Conservation (phyloP, 92 coral and sea anemone genomes). For the Diadumene lineata region DNA sequence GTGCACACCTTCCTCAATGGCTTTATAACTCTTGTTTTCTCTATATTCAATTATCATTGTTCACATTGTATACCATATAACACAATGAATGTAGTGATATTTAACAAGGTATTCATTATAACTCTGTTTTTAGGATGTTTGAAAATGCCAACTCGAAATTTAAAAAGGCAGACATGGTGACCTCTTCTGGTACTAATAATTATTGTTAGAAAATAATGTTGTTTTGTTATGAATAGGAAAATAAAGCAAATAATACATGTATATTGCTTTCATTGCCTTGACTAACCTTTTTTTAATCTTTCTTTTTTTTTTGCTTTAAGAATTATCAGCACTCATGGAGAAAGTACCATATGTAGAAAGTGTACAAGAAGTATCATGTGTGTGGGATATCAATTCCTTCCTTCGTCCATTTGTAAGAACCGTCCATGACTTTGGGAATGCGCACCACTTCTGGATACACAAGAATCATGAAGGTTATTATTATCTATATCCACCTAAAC, state of each 20-base stretch:
- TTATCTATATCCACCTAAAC: too few relatives aligned
- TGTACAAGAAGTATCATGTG: conserved; percentile 9
- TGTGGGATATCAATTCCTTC: conserved; percentile 13
- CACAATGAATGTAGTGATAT: background rate
- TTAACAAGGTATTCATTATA: background rate
- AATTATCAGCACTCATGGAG: conserved; percentile 9
- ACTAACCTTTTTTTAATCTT: background rate
- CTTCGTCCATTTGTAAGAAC: conserved; percentile 9
- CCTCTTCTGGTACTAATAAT: conserved; percentile 4
- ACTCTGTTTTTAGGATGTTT: conserved; percentile 10
- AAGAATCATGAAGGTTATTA: conserved; percentile 20
- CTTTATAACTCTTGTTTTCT: too few relatives aligned
- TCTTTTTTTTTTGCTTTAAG: background rate
- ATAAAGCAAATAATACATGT: too few relatives aligned
- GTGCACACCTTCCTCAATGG: too few relatives aligned
- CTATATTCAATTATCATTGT: background rate
- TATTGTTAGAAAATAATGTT: too few relatives aligned
- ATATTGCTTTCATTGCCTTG: background rate
- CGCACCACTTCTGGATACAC: conserved; percentile 30
- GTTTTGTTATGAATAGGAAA: too few relatives aligned
- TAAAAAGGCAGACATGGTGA: conserved; percentile 12
- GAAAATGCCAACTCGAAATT: conserved; percentile 14
- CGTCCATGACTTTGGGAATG: conserved; percentile 21
- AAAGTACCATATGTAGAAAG: conserved; percentile 12
- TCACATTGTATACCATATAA: background rate